Evolutionary conservation across 2,113 vertebrate genomes (phyloP), one percentile per base, ranked within the genome.

Genomic region (Symphodus melops): DNA sequence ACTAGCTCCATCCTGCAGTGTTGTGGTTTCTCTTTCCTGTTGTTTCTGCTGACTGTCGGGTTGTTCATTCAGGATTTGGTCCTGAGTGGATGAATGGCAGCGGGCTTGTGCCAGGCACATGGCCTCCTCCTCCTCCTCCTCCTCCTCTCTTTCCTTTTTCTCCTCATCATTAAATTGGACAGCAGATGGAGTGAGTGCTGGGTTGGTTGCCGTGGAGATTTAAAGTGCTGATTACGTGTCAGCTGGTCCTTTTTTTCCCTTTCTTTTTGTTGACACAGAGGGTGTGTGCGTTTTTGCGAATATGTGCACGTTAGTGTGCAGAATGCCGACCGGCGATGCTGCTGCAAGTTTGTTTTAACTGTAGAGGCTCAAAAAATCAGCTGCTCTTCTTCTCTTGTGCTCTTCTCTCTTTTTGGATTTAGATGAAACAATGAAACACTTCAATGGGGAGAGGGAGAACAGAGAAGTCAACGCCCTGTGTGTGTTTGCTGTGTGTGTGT

Each of bases 181-280:
- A 90, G 92, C 92, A 94, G 92, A 92, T 92, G 92, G 87, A 90
- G 75, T 33, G 71, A 86, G 79, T 77, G 78, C 66, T 48, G 74
- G 84, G 69, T n/a, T 58, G 74, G 88, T 92, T 89, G 86, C 88
- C 44, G 53, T 87, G 87, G 87, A 87, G 90, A 91, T 85, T 85
- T 85, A 77, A 84, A 90, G 83, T 57, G 75, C 36, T 82, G 71
- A 81, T 81, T 84, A 54, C 28, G 1, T 77, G 82, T 90, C 77
- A 81, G 86, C 80, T 84, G 75, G 65, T 56, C 57, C 36, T 19
- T 21, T 20, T 49, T 54, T 72, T 79, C 42, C 44, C 46, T 51
- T 2, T 41, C 48, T 33, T 33, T 33, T 33, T 54, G 36, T n/a
- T 19, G 56, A 51, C 67, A 62, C 7, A 8, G 21, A 12, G 44